Percentiles rank a stretch among this genome's conserved stretches.
Conservation (phyloP, 2,888 invertebrate species). For the Sesia apiformis region DNA sequence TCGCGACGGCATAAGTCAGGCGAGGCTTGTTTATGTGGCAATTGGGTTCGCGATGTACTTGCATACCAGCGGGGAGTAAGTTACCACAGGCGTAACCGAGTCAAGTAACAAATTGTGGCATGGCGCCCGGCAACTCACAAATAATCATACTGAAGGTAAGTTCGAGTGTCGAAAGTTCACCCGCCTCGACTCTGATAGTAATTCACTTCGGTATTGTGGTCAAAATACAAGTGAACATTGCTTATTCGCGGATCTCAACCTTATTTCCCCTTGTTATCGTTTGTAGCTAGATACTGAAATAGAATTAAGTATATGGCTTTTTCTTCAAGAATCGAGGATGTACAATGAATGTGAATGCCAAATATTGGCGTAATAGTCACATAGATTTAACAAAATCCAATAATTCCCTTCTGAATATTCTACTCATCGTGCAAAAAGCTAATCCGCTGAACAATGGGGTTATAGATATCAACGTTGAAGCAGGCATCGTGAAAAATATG, state of each 20-base stretch:
- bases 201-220: conserved; percentile 44
- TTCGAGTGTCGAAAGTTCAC: conserved; percentile 37
- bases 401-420: conserved; percentile 70
- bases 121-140: conserved; percentile 45
- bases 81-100: conserved; percentile 14
- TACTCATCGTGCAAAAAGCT: conserved; percentile 64
- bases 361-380: too few relatives aligned
- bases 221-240: conserved; percentile 27
- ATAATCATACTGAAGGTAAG: conserved; percentile 61
- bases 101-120: conserved; percentile 58
- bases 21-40: too few relatives aligned
- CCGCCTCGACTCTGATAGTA: conserved; percentile 39
- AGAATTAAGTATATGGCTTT: too few relatives aligned
- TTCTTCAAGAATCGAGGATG: too few relatives aligned
- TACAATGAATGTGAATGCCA: too few relatives aligned
- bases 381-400: conserved; percentile 47
- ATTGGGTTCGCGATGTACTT: too few relatives aligned
- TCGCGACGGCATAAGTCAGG: too few relatives aligned
- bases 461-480: conserved; percentile 61
- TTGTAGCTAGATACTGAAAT: not conserved
- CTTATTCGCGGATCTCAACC: not conserved
- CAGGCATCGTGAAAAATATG: conserved; percentile 62
- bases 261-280: not conserved
- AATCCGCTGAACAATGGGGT: conserved; percentile 68
- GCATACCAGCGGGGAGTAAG: too few relatives aligned